phyloP scores from a whole-genome alignment of 2,888 invertebrate genomes.

The Chaitophorus viminalis region DNA sequence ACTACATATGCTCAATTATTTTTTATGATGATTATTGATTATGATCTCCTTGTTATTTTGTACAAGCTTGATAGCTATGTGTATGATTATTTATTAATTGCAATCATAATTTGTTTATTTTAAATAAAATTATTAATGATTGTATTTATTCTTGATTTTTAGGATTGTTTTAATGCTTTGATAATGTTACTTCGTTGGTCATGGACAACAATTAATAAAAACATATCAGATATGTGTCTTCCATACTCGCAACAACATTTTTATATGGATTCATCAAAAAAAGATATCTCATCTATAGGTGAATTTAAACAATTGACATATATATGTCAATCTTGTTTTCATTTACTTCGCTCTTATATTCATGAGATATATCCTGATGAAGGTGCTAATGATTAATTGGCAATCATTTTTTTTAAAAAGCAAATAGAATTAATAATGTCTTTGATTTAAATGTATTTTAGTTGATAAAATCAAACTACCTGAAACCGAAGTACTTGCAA shows the following conservation, averaged over 20 bases:
- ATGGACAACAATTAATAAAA: slow-evolving; percentile 80
- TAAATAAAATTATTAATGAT: neutral
- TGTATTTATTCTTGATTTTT: slow-evolving; percentile 42
- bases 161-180: slow-evolving; percentile 84
- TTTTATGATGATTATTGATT: neutral
- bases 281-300: slow-evolving; percentile 68
- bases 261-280: slow-evolving; percentile 56
- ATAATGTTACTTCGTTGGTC: slow-evolving; percentile 89
- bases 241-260: slow-evolving; percentile 63
- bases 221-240: slow-evolving; percentile 40
- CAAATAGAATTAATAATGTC: neutral
- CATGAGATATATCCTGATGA: slow-evolving; percentile 90
- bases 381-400: slow-evolving; percentile 66
- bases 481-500: slow-evolving; percentile 71
- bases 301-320: slow-evolving; percentile 88
- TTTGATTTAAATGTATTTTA: slow-evolving; percentile 24
- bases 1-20: neutral
- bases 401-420: neutral
- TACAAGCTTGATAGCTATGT: too few relatives aligned
- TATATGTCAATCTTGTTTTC: slow-evolving; percentile 83
- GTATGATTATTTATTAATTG: neutral
- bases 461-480: slow-evolving; percentile 53
- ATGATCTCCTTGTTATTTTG: too few relatives aligned
- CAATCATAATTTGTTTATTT: neutral
- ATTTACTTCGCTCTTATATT: slow-evolving; percentile 85